phyloP scores from a whole-genome alignment of 2,797 vertebrate species.

The Rhinella marina region DNA sequence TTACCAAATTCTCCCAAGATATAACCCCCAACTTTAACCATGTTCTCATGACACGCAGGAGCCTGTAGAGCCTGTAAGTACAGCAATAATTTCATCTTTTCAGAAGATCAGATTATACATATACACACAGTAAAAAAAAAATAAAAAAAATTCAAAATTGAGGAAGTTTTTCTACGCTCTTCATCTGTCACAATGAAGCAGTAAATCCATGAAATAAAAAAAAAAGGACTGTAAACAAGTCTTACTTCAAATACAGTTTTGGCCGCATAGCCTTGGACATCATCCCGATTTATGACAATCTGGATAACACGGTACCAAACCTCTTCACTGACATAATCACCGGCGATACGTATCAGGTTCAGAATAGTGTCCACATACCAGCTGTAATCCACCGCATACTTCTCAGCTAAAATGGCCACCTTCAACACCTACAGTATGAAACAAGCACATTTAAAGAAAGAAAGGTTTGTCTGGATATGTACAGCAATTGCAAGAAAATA shows the following conservation, averaged over 20 bases:
- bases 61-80: conserved; percentile 84
- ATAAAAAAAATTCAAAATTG: no score
- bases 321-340: conserved; percentile 78
- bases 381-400: conserved; percentile 77
- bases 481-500: neutral
- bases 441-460: neutral
- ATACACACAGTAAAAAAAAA: no score
- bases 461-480: neutral
- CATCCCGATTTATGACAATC: conserved; percentile 78
- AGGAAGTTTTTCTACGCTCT: neutral
- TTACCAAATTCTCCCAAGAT: conserved; percentile 93
- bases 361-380: conserved; percentile 80
- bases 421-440: conserved; percentile 71
- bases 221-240: neutral
- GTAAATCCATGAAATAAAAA: neutral
- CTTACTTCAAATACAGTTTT: conserved; percentile 78
- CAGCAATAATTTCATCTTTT: neutral
- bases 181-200: neutral
- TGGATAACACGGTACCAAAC: conserved; percentile 79
- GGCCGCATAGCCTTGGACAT: conserved; percentile 77
- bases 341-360: conserved; percentile 77
- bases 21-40: conserved; percentile 93
- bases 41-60: conserved; percentile 91
- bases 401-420: conserved; percentile 76
- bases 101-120: neutral